phyloP scores from a whole-genome alignment of 1,140 invertebrate genomes.

The Frieseomelitta varia region DNA sequence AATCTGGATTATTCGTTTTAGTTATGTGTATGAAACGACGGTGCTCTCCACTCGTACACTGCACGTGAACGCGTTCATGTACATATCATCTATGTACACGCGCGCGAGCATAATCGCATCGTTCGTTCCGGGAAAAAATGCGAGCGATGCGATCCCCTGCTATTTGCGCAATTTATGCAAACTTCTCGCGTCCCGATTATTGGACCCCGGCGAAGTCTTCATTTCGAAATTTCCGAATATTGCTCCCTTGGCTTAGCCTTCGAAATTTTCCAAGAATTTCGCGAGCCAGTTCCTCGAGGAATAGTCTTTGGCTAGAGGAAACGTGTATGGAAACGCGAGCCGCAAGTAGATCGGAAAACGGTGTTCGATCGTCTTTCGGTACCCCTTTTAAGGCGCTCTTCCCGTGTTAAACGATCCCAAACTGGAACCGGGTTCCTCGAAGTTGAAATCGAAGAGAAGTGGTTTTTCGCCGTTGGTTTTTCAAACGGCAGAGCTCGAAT shows the following conservation, averaged over 20 bases:
- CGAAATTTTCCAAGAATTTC: not conserved
- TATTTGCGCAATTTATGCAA: slow-evolving; percentile 39
- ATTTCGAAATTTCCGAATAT: slow-evolving; percentile 37
- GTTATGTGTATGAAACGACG: not conserved
- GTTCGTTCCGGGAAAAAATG: not conserved
- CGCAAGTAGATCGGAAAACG: not conserved
- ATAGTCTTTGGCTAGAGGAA: too few species aligned
- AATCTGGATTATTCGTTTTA: slow-evolving; percentile 46
- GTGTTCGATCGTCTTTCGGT: not conserved
- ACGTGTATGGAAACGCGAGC: not conserved
- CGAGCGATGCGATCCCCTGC: not conserved
- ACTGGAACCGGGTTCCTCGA: not conserved
- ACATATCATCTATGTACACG: not conserved
- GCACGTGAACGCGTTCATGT: not conserved
- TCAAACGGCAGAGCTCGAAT: slow-evolving; percentile 4
- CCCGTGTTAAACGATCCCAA: not conserved
- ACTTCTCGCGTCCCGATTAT: slow-evolving; percentile 45
- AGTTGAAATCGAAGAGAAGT: not conserved
- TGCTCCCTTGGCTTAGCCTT: not conserved
- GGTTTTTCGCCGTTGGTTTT: not conserved
- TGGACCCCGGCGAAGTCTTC: slow-evolving; percentile 27
- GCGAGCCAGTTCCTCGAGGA: too few species aligned
- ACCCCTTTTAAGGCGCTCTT: not conserved
- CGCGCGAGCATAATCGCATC: too few species aligned
- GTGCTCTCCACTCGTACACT: not conserved